Conservation (phyloP, 2,797 vertebrate species). For the Coracias cyanogaster region DNA sequence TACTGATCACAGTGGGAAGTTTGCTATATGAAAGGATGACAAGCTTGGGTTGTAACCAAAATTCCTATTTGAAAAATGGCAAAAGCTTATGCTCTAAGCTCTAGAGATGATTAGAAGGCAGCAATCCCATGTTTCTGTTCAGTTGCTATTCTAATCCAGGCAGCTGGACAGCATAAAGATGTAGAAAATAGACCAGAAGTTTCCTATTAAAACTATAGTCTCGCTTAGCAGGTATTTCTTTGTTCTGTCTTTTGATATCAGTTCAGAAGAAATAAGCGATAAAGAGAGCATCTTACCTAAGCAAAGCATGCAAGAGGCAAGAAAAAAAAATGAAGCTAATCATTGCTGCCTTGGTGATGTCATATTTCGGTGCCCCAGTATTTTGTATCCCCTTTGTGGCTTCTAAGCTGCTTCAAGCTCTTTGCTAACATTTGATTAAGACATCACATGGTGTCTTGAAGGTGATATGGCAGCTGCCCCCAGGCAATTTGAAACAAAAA, state of each 20-base stretch:
- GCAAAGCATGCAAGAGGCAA: background rate
- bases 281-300: background rate
- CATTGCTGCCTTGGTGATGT: background rate
- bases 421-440: conserved; percentile 61
- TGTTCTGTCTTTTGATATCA: background rate
- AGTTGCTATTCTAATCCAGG: background rate
- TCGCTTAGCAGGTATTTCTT: background rate
- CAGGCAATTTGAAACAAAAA: conserved; percentile 42
- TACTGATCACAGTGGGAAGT: background rate
- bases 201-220: background rate
- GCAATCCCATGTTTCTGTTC: background rate
- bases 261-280: background rate
- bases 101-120: background rate
- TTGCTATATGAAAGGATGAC: conserved; percentile 9
- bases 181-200: background rate
- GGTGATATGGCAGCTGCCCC: conserved; percentile 25
- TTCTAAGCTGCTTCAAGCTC: background rate
- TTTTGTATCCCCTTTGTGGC: background rate
- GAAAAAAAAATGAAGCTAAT: background rate
- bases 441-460: background rate
- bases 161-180: background rate
- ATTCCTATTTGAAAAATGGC: background rate
- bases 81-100: background rate
- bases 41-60: conserved; percentile 18
- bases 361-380: background rate